Percentiles rank a stretch among this genome's conserved stretches.
Evolutionary conservation across 2,113 vertebrate species (phyloP).

Genomic region (Ophiodon elongatus): DNA sequence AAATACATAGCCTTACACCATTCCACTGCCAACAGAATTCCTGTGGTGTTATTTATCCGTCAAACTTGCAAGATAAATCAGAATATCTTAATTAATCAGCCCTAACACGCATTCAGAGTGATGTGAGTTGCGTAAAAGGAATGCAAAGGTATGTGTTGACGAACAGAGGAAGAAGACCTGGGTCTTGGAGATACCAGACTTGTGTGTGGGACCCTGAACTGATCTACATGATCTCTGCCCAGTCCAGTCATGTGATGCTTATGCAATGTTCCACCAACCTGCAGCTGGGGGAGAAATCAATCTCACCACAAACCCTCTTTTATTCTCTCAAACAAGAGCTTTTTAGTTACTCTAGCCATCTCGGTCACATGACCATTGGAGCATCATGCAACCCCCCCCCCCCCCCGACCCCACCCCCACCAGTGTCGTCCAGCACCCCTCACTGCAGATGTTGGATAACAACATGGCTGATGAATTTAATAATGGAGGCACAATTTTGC

Average conservation of each 20-base stretch:
- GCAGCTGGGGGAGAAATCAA: slow-evolving; percentile 76
- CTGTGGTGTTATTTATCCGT: slow-evolving; percentile 23
- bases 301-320: slow-evolving; percentile 72
- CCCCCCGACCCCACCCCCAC: not conserved
- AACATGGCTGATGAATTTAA: slow-evolving; percentile 43
- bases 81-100: slow-evolving; percentile 39
- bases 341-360: slow-evolving; percentile 69
- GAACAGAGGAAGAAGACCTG: slow-evolving; percentile 32
- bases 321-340: slow-evolving; percentile 74
- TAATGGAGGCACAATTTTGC: slow-evolving; percentile 58
- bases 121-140: slow-evolving; percentile 52
- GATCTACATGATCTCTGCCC: slow-evolving; percentile 61
- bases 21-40: slow-evolving; percentile 19
- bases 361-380: slow-evolving; percentile 72
- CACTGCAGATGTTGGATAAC: slow-evolving; percentile 67
- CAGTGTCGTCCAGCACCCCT: slow-evolving; percentile 39
- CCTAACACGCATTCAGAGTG: slow-evolving; percentile 40
- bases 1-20: slow-evolving; percentile 28
- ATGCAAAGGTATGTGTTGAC: slow-evolving; percentile 31
- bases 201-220: slow-evolving; percentile 47
- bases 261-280: slow-evolving; percentile 71
- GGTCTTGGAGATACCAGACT: slow-evolving; percentile 50
- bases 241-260: slow-evolving; percentile 70
- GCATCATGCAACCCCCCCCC: slow-evolving; percentile 43
- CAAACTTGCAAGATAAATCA: slow-evolving; percentile 32